Percentiles rank a stretch among this genome's conserved stretches.
Conservation (phyloP, 1,140 invertebrate genomes). For the Arion vulgaris region DNA sequence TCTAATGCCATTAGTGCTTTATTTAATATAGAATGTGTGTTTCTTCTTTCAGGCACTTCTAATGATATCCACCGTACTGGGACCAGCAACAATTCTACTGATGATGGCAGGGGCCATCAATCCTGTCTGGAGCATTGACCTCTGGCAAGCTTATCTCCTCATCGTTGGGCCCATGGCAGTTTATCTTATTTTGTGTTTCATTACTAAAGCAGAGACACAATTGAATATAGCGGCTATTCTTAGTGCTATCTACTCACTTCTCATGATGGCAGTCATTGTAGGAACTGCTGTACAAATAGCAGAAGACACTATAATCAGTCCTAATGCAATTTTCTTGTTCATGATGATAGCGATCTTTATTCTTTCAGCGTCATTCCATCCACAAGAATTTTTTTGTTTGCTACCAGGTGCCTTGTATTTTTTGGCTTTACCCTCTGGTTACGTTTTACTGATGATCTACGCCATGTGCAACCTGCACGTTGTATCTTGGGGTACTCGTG, state of each 20-base stretch:
- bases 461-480: constrained; percentile 98
- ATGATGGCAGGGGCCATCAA: constrained; percentile 79
- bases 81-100: constrained; percentile 79
- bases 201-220: constrained; percentile 73
- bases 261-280: constrained; percentile 99
- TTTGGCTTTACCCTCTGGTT: constrained; percentile 98
- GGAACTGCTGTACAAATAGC: constrained; percentile 80
- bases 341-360: constrained; percentile 85
- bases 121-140: constrained; percentile 68
- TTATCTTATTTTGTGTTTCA: constrained; percentile 75
- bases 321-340: constrained; percentile 92
- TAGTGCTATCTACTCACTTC: constrained; percentile 93
- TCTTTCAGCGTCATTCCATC: constrained; percentile 97
- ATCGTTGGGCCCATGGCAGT: constrained; percentile 74
- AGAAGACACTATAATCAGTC: constrained; percentile 79
- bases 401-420: constrained; percentile 95
- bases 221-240: constrained; percentile 91
- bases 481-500: constrained; percentile 96
- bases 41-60: constrained; percentile 71
- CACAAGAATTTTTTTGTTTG: constrained; percentile 98
- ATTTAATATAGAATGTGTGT: too few relatives aligned
- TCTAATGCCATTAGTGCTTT: too few relatives aligned
- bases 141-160: constrained; percentile 71
- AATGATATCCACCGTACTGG: constrained; percentile 76
- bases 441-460: constrained; percentile 96